Base-by-base conservation (phyloP, 2,888 invertebrate species). In the Capitulum mitella region DNA sequence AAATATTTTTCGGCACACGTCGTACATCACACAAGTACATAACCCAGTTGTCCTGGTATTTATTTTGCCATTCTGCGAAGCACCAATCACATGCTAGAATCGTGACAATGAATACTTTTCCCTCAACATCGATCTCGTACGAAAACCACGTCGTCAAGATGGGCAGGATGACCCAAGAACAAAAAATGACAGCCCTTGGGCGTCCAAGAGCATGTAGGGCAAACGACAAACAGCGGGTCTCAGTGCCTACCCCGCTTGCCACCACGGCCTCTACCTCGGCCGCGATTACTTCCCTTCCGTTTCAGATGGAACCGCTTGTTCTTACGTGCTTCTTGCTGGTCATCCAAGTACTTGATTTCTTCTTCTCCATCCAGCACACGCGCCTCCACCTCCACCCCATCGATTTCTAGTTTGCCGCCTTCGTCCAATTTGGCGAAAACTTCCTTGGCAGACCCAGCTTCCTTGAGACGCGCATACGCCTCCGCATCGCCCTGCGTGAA, bases 401-500 rank as follows among this genome's bases (percentile, higher is more conserved):
- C 86, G 34, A 86, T 80, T n/a, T 83, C 82, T 51, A 86, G 78
- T 77, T 84, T 84, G 6, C 83, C 84, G 51, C 83, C 84, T 54
- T 84, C 84, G 12, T 12, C 12, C 80, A 86, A 84, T 75, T 89
- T 83, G 34, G 85, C 83, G 78, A 84, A 80, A n/a, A 84, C 84
- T 84, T 89, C 88, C 81, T 90, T 89, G 0, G 92, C 94, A 14
- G 89, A 86, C 84, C 92, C 90, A 83, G 92, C 92, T 80, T 90
- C 90, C 5, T 89, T 85, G 78, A 94, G 88, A 70, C 94, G 89
- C 32, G 93, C 87, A 86, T 91, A 91, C 0, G 92, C 95, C 83
- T 91, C 89, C 8, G 88, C 86, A 82, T 93, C 91, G 0, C 93
- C 94, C 78, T 89, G 90, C 82, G 89, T 90, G 84, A 90, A 94